These are phyloP conservation scores for Characodon lateralis DNA, from an alignment of 2,797 vertebrate genomes.

Conservation along the genomic window DNA sequence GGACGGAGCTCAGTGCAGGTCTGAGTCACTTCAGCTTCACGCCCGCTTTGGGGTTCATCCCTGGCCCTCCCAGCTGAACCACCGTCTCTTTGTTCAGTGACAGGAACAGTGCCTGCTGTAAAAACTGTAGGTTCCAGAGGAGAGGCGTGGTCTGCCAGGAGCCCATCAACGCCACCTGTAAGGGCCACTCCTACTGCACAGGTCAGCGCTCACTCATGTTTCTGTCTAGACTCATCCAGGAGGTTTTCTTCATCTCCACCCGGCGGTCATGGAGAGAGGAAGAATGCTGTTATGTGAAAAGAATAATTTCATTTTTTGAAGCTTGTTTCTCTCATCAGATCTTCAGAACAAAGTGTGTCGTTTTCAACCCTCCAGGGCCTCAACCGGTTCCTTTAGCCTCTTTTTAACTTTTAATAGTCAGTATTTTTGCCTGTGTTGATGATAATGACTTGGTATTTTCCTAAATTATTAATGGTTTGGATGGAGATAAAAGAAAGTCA, in stretches of 20 bases:
- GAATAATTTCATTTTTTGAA: not conserved
- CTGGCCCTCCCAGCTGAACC: not conserved
- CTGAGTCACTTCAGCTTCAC: slow-evolving; percentile 9
- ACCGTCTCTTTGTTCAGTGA: slow-evolving; percentile 78
- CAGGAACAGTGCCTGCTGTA: slow-evolving; percentile 95
- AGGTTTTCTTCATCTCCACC: too few relatives aligned
- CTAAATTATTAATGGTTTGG: too few relatives aligned
- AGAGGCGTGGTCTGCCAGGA: slow-evolving; percentile 92
- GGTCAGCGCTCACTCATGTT: slow-evolving; percentile 71
- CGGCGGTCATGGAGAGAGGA: too few relatives aligned
- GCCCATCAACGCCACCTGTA: slow-evolving; percentile 93
- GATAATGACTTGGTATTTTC: too few relatives aligned
- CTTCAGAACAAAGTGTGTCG: not conserved
- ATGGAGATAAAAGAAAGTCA: too few relatives aligned
- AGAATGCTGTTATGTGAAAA: too few relatives aligned
- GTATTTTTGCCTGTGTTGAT: too few relatives aligned
- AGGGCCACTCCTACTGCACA: slow-evolving; percentile 93
- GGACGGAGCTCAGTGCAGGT: slow-evolving; percentile 88
- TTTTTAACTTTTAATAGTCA: not conserved
- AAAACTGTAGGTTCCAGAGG: slow-evolving; percentile 86
- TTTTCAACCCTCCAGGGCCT: too few relatives aligned
- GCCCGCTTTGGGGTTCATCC: not conserved
- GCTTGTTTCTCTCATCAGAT: not conserved
- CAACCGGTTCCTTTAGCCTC: not conserved
- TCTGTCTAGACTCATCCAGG: not conserved